Evolutionary conservation across 2,797 vertebrate species (phyloP).

Genomic region (Pogonophryne albipinna): DNA sequence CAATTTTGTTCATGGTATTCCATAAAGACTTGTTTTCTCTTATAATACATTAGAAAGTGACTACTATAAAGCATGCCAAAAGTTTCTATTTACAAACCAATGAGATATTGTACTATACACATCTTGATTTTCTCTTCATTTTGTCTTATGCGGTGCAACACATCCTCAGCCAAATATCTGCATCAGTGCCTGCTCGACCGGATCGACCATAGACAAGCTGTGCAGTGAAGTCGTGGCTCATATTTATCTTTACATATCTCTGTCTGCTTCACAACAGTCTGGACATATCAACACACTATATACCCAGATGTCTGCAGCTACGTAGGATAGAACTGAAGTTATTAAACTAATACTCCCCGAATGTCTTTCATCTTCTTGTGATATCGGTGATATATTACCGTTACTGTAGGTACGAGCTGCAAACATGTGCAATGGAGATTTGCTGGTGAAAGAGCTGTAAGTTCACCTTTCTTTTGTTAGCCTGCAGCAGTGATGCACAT

Average conservation of each 20-base stretch:
- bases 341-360: conserved; percentile 63
- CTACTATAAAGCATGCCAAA: conserved; percentile 86
- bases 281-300: conserved; percentile 61
- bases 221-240: conserved; percentile 75
- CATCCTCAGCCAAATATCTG: conserved; percentile 84
- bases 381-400: conserved; percentile 55
- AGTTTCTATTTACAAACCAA: conserved; percentile 58
- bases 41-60: conserved; percentile 56
- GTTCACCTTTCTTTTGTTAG: conserved; percentile 38
- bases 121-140: conserved; percentile 47
- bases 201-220: conserved; percentile 67
- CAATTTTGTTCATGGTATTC: conserved; percentile 62
- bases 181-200: conserved; percentile 87
- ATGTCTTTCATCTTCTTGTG: conserved; percentile 72
- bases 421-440: conserved; percentile 49
- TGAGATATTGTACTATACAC: conserved; percentile 66
- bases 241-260: conserved; percentile 69
- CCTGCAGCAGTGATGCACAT: conserved; percentile 36
- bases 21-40: conserved; percentile 61
- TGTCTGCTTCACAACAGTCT: conserved; percentile 40
- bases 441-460: conserved; percentile 41
- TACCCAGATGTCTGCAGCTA: conserved; percentile 71
- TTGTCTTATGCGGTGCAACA: conserved; percentile 61
- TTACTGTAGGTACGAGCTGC: conserved; percentile 53
- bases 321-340: conserved; percentile 59